phyloP scores from a whole-genome alignment of 2,113 vertebrate species.

The Eurystomus gularis region DNA sequence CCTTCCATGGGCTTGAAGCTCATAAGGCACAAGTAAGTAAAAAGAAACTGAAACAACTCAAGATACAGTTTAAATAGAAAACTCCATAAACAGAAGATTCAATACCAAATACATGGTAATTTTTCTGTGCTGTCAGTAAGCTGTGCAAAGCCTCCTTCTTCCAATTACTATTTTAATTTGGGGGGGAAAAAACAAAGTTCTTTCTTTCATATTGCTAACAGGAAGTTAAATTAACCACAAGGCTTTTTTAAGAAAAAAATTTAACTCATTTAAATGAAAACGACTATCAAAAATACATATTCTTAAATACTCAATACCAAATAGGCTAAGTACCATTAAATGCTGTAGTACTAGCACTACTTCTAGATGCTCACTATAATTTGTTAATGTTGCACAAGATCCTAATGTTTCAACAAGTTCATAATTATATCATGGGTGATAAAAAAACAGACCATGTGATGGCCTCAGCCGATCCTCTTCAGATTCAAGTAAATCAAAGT shows the following conservation, averaged over 20 bases:
- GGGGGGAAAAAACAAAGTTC: background rate
- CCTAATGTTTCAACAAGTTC: background rate
- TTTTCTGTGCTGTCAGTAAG: background rate
- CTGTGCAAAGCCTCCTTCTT: background rate
- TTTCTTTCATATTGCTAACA: background rate
- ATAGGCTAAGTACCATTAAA: background rate
- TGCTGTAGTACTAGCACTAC: background rate
- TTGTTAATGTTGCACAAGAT: background rate
- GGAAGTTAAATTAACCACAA: background rate
- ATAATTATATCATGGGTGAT: background rate
- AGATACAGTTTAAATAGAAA: background rate
- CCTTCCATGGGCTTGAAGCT: background rate
- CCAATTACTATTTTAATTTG: background rate
- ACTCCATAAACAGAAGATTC: background rate
- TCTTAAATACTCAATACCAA: background rate
- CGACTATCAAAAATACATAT: background rate
- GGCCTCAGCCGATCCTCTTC: background rate
- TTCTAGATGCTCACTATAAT: background rate
- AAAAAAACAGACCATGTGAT: background rate
- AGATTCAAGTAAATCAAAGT: no score
- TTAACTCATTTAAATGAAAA: background rate
- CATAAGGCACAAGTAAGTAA: background rate
- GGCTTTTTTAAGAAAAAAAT: background rate
- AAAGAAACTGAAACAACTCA: background rate
- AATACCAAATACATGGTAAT: background rate